phyloP scores from a whole-genome alignment of 2,113 vertebrate genomes.

The Hiodon alosoides region DNA sequence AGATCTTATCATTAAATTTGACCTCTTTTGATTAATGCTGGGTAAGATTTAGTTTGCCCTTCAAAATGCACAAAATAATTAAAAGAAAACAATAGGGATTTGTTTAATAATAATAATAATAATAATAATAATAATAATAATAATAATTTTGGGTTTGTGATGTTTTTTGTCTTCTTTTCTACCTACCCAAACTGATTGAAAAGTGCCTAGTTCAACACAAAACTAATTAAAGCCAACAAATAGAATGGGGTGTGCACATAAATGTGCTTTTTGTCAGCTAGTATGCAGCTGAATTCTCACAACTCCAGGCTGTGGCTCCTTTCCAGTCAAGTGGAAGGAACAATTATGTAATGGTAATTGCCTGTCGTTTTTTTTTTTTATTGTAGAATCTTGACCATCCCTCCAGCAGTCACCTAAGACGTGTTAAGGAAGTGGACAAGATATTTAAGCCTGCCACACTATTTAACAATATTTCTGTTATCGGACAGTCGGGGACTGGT shows the following conservation, averaged over 20 bases:
- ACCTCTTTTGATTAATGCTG: no score
- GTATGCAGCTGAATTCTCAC: constrained; percentile 10
- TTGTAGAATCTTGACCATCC: no score
- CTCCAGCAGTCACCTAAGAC: not conserved
- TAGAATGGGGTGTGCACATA: not conserved
- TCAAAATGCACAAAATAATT: no score
- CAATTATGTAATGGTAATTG: not conserved
- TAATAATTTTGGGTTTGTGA: not conserved
- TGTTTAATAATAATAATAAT: not conserved
- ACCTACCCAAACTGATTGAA: not conserved
- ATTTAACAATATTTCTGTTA: no score
- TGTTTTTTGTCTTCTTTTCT: not conserved
- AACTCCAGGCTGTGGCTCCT: not conserved
- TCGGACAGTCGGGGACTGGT: no score
- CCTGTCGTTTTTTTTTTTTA: not conserved
- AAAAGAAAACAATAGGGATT: no score
- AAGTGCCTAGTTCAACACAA: not conserved
- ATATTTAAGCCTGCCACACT: no score
- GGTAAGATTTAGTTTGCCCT: no score
- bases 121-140: not conserved
- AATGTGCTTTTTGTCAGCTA: not conserved
- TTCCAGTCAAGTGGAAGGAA: not conserved
- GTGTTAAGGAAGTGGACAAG: not conserved
- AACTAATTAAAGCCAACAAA: constrained; percentile 4
- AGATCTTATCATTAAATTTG: no score